These are phyloP conservation scores for Phrynocephalus forsythii DNA, from an alignment of 2,797 vertebrate species.

Conservation along the genomic window DNA sequence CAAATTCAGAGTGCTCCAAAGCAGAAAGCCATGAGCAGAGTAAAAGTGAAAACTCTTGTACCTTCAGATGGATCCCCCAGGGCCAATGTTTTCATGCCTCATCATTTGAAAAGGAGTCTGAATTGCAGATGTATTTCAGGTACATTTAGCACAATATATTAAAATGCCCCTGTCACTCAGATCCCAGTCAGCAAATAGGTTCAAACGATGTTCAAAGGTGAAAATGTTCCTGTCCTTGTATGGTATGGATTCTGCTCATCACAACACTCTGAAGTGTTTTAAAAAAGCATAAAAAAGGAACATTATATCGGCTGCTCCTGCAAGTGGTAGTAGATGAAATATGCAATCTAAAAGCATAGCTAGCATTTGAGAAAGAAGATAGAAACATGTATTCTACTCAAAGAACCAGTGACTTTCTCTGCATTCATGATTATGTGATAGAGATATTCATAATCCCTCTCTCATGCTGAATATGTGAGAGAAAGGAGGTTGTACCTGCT, in stretches of 20 bases:
- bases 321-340: not conserved
- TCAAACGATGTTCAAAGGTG: not conserved
- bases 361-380: not conserved
- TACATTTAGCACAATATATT: not conserved
- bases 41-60: not conserved
- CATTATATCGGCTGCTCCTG: not conserved
- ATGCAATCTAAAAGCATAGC: not conserved
- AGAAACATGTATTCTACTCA: not conserved
- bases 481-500: too few relatives aligned
- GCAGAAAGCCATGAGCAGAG: not conserved
- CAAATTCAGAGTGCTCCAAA: not conserved
- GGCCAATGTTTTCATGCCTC: not conserved
- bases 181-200: not conserved
- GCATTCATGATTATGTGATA: too few relatives aligned
- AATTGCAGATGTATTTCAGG: not conserved
- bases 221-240: not conserved
- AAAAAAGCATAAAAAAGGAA: not conserved
- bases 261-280: not conserved
- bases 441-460: too few relatives aligned
- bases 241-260: not conserved
- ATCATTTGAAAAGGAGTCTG: not conserved
- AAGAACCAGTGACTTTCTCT: not conserved
- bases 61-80: not conserved
- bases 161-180: not conserved
- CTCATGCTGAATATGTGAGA: too few relatives aligned